phyloP scores from a whole-genome alignment of 1,140 invertebrate genomes.

The Aleiodes sp. region DNA sequence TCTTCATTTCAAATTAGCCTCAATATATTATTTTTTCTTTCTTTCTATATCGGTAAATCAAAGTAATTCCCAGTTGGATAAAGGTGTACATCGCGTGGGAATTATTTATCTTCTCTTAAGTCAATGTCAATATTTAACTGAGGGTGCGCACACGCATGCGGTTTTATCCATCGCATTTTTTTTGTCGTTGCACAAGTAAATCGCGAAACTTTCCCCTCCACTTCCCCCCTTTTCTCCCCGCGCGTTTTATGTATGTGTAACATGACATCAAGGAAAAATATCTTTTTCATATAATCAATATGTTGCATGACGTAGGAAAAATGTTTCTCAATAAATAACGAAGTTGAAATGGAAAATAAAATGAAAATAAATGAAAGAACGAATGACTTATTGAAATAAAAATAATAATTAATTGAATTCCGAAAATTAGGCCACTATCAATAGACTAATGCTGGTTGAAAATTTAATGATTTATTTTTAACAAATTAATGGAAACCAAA shows the following conservation, averaged over 20 bases:
- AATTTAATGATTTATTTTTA: not conserved
- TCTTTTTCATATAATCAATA: not conserved
- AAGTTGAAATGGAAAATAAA: not conserved
- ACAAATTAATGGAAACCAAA: not conserved
- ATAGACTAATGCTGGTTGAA: not conserved
- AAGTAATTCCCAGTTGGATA: conserved; percentile 9
- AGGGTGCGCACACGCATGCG: conserved; percentile 30
- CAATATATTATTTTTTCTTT: not conserved
- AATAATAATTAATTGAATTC: too few species aligned
- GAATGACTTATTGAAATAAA: not conserved
- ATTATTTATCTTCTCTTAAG: conserved; percentile 37
- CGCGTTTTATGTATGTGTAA: not conserved
- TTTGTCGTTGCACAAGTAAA: conserved; percentile 22
- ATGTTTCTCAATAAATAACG: not conserved
- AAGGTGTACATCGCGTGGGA: conserved; percentile 11
- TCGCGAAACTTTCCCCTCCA: conserved; percentile 10
- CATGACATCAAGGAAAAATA: not conserved
- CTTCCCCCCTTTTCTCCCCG: too few species aligned
- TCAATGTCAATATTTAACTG: conserved; percentile 33
- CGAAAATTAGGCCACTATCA: not conserved
- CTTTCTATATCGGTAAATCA: conserved; percentile 6
- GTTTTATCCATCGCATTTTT: conserved; percentile 22
- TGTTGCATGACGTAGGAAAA: not conserved
- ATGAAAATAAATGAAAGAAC: not conserved
- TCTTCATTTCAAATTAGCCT: too few species aligned